Conservation (phyloP, 2,888 invertebrate genomes). For the Agrochola lychnidis region DNA sequence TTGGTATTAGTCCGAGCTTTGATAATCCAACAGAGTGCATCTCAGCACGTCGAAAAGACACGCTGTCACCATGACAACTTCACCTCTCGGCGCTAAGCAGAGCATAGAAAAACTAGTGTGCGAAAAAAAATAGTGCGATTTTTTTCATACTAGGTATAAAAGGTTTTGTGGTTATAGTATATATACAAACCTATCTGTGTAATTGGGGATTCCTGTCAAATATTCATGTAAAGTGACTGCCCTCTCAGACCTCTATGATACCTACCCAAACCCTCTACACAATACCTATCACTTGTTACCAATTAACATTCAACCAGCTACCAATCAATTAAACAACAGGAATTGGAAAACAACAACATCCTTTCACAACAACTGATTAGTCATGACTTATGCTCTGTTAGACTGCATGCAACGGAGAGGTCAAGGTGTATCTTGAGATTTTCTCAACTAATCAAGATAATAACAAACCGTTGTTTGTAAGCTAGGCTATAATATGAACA, state of each 20-base stretch:
- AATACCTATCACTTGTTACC: background rate
- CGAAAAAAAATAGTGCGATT: too few species aligned
- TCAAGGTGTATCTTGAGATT: slow-evolving; percentile 8
- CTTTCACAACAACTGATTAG: slow-evolving; percentile 34
- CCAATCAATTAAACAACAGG: slow-evolving; percentile 2
- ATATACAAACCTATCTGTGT: background rate
- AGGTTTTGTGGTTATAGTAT: background rate
- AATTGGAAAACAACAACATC: slow-evolving; percentile 19
- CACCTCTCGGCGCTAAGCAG: too few species aligned
- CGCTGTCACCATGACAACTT: too few species aligned
- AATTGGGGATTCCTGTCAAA: background rate
- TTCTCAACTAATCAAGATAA: background rate
- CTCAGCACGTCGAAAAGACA: too few species aligned
- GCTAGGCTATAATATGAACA: background rate
- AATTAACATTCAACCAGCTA: background rate
- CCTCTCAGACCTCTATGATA: background rate
- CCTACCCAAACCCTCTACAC: background rate
- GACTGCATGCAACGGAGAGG: slow-evolving; percentile 12
- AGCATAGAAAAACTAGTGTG: too few species aligned
- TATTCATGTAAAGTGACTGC: background rate
- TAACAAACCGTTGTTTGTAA: background rate
- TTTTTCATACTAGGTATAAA: background rate
- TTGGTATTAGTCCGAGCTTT: too few species aligned
- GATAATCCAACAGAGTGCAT: too few species aligned
- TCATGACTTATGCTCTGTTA: background rate